Percentiles rank a stretch among this genome's conserved stretches.
Evolutionary conservation across 23 tunicate genomes (phyloP).

Genomic region (Aplidium turbinatum): DNA sequence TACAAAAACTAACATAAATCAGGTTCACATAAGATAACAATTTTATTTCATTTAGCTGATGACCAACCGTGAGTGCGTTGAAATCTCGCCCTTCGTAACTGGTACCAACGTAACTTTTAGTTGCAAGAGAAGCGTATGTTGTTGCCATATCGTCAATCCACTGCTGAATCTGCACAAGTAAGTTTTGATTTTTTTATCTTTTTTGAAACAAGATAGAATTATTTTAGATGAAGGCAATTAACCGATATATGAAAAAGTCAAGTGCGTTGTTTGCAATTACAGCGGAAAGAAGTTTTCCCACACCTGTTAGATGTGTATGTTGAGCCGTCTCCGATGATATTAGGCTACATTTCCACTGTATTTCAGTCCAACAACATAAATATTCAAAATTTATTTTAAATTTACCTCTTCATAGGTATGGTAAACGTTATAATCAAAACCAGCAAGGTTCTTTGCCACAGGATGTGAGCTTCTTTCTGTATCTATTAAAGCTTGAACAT

Average conservation of each 20-base stretch:
- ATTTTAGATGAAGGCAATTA: too few relatives aligned
- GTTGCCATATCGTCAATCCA: constrained; percentile 62
- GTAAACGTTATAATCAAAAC: constrained; percentile 49
- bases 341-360: too few relatives aligned
- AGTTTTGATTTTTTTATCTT: neutral
- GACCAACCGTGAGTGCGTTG: constrained; percentile 35
- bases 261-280: too few relatives aligned
- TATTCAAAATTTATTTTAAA: neutral
- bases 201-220: too few relatives aligned
- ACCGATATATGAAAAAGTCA: too few relatives aligned
- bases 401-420: constrained; percentile 68
- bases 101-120: constrained; percentile 37
- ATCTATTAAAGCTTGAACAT: constrained; percentile 39
- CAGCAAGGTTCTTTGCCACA: neutral
- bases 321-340: too few relatives aligned
- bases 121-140: constrained; percentile 25
- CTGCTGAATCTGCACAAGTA: constrained; percentile 45
- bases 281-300: too few relatives aligned
- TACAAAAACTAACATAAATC: too few relatives aligned
- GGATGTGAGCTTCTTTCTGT: constrained; percentile 29
- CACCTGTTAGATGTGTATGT: too few relatives aligned
- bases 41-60: too few relatives aligned
- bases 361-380: neutral
- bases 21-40: too few relatives aligned
- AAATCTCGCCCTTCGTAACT: constrained; percentile 67